A percentile compares a stretch with the other conserved stretches of the same genome.
Conservation (phyloP, 2,888 invertebrate species). For the Microchrysa polita region DNA sequence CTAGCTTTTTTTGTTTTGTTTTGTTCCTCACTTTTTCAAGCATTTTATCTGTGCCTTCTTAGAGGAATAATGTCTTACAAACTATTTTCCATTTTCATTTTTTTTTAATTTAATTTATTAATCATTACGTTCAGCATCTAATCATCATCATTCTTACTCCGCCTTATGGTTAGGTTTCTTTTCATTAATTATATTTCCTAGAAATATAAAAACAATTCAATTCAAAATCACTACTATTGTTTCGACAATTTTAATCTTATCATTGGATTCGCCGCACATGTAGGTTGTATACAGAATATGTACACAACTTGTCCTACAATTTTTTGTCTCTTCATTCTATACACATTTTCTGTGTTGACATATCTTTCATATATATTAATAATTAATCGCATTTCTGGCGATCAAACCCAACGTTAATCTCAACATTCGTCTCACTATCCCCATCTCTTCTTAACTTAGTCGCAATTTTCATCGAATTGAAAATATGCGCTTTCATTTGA, state of each 20-base stretch:
- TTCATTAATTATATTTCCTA: slow-evolving; percentile 41
- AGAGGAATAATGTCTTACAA: slow-evolving; percentile 25
- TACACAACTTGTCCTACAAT: neutral
- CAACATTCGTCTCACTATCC: neutral
- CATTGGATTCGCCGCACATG: neutral
- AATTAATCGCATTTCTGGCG: slow-evolving; percentile 1
- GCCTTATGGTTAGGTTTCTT: slow-evolving; percentile 16
- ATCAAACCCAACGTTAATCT: neutral
- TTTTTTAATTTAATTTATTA: neutral
- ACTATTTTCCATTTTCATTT: slow-evolving; percentile 12
- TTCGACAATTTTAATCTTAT: slow-evolving; percentile 1
- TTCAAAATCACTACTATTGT: slow-evolving; percentile 7
- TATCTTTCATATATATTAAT: neutral
- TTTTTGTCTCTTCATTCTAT: slow-evolving; percentile 1
- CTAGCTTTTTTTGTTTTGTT: slow-evolving; percentile 5
- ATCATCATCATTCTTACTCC: slow-evolving; percentile 4
- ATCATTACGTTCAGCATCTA: slow-evolving; percentile 1
- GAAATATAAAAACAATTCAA: slow-evolving; percentile 38
- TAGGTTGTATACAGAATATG: neutral
- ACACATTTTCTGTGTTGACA: neutral
- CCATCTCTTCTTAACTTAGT: neutral
- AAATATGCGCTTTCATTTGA: slow-evolving; percentile 3
- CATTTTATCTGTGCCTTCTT: slow-evolving; percentile 13
- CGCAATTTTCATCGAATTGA: neutral
- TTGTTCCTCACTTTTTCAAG: slow-evolving; percentile 8